Percentiles rank a stretch among this genome's conserved stretches.
Conservation (phyloP, 1,140 invertebrate genomes). For the Trichogramma pretiosum region DNA sequence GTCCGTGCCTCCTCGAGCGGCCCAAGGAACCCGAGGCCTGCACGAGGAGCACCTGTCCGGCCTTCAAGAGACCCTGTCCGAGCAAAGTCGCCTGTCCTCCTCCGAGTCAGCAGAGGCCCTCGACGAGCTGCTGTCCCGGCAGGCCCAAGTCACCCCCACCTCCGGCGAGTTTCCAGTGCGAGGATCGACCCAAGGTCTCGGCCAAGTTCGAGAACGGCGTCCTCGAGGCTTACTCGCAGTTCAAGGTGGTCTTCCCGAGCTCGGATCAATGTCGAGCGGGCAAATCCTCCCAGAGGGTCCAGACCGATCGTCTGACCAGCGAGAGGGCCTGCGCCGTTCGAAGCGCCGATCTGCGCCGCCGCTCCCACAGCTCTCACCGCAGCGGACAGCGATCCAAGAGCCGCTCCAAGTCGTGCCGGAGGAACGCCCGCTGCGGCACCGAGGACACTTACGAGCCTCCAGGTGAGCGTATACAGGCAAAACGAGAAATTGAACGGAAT, state of each 20-base stretch:
- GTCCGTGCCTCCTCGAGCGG: too few relatives aligned
- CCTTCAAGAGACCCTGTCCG: neutral
- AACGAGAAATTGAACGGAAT: neutral
- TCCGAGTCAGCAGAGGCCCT: neutral
- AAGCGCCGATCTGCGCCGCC: too few relatives aligned
- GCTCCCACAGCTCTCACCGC: too few relatives aligned
- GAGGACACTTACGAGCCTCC: too few relatives aligned
- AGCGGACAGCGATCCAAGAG: too few relatives aligned
- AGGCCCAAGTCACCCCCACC: neutral
- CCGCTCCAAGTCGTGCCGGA: too few relatives aligned
- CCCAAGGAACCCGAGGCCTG: neutral
- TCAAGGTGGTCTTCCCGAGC: conserved; percentile 12
- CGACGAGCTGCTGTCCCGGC: too few relatives aligned
- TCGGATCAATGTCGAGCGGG: neutral
- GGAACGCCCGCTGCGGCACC: too few relatives aligned
- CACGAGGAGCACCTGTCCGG: neutral
- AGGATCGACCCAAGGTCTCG: neutral
- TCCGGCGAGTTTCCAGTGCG: too few relatives aligned
- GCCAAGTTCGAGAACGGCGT: conserved; percentile 6
- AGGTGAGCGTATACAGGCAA: too few relatives aligned
- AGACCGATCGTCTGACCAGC: neutral
- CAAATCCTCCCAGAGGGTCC: neutral
- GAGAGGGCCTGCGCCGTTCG: neutral
- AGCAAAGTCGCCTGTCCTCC: neutral
- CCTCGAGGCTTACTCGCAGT: conserved; percentile 17